Evolutionary conservation across 2,888 invertebrate species (phyloP), one percentile per base, ranked within the genome.

Genomic region (Eupithecia centaureata): DNA sequence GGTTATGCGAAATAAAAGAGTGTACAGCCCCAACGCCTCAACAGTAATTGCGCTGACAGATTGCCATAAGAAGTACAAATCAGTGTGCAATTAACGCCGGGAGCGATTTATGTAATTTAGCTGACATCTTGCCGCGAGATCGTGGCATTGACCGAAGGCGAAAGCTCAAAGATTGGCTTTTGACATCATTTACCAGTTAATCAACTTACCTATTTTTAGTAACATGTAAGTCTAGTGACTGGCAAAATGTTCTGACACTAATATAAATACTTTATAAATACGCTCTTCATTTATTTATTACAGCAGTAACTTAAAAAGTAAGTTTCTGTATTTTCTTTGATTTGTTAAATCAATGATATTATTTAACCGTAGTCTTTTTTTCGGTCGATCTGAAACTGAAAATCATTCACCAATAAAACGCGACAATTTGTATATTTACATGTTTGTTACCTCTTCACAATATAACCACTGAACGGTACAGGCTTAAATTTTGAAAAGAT

Each of bases 81-180:
- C 57, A 32, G 27, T 57, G 57, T 22, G 61, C 63, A 68, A 71
- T 71, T 65, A 51, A 32, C 51, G 63, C 68, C 67, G 33, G n/a
- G 56, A 67, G 67, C 71, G 58, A 47, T 68, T 70, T 65, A 51
- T 68, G 60, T 65, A 65, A 70, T 65, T 70, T 47, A 61, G 65
- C 38, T 68, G 67, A 57, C 60, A 42, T 60, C 51, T 63, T 65
- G 57, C 25, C 28, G 27, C 51, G 30, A 54, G 76, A 75, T 78
- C 77, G 79, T 83, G 85, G 83, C 89, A 88, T 85, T 89, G 89
- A 86, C 89, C 89, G 83, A 76, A 72, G 71, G 90, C 82, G 90
- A 90, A 90, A 90, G 90, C 82, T 80, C 71, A 67, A 18, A 72
- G 71, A 73, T 72, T 82, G 64, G 71, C 83, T 82, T 84, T 76